phyloP scores from a whole-genome alignment of 37 sponge, comb jelly and placozoan genomes.

The Halisarca cf. caerulea region DNA sequence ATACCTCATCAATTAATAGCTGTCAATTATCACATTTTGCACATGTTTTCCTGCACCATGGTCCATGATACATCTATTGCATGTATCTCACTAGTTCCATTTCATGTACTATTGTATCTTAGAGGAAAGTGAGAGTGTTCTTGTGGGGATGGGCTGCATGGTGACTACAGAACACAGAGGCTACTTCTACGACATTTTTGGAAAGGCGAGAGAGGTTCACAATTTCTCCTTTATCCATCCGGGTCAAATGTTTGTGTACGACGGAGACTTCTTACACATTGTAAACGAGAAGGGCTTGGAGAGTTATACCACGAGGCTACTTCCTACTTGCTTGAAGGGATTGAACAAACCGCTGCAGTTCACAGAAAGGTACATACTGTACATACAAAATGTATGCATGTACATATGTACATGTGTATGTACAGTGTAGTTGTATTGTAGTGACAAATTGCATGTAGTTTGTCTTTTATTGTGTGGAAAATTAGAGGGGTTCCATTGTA shows the following conservation, averaged over 20 bases:
- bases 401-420: too few species aligned
- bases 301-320: slow-evolving; percentile 11
- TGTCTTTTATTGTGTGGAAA: too few species aligned
- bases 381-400: too few species aligned
- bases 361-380: neutral
- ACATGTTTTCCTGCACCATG: too few species aligned
- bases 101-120: too few species aligned
- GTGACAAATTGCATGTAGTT: too few species aligned
- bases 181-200: slow-evolving; percentile 1
- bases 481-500: too few species aligned
- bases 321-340: neutral
- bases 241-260: slow-evolving; percentile 1
- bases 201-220: neutral
- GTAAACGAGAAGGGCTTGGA: slow-evolving; percentile 23
- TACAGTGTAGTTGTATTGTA: too few species aligned
- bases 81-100: too few species aligned
- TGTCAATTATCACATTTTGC: neutral
- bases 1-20: neutral
- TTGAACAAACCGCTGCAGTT: neutral
- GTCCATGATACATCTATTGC: too few species aligned
- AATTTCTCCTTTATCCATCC: slow-evolving; percentile 11
- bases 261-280: slow-evolving; percentile 10
- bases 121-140: neutral
- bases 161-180: neutral
- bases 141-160: slow-evolving; percentile 5